Evolutionary conservation across 2,797 vertebrate species (phyloP).

Genomic region (Platyrinchus mystaceus): DNA sequence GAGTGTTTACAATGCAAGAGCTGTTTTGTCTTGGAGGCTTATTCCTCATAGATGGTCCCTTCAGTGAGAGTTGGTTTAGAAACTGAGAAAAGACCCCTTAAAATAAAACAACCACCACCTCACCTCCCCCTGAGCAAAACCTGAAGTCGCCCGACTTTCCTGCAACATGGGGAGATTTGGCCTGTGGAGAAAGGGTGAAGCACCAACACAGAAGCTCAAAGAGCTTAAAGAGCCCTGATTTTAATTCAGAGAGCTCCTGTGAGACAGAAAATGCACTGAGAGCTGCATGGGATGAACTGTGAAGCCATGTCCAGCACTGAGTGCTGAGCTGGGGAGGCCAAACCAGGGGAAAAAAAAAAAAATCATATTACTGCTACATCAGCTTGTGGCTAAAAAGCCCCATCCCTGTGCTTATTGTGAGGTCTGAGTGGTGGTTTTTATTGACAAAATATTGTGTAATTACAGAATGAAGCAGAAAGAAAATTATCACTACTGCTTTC

Average conservation of each 20-base stretch:
- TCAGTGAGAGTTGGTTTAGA: background rate
- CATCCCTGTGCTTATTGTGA: background rate
- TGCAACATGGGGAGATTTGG: background rate
- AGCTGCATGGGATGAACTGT: background rate
- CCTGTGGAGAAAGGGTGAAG: background rate
- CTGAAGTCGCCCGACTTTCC: background rate
- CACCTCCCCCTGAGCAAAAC: background rate
- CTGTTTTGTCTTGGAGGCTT: background rate
- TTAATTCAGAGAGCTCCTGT: fast-evolving
- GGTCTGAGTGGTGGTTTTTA: background rate
- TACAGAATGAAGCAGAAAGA: background rate
- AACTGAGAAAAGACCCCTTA: background rate
- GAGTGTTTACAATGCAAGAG: background rate
- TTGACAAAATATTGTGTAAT: background rate
- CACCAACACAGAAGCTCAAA: background rate
- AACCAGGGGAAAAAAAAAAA: background rate
- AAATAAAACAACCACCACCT: background rate
- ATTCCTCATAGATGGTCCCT: background rate
- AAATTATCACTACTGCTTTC: background rate
- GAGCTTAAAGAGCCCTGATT: background rate
- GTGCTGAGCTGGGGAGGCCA: background rate
- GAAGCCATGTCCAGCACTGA: background rate
- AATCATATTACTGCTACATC: background rate
- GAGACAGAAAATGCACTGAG: background rate
- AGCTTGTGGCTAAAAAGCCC: background rate